Evolutionary conservation across 2,797 vertebrate species (phyloP).

Genomic region (Urosaurus nigricauda): DNA sequence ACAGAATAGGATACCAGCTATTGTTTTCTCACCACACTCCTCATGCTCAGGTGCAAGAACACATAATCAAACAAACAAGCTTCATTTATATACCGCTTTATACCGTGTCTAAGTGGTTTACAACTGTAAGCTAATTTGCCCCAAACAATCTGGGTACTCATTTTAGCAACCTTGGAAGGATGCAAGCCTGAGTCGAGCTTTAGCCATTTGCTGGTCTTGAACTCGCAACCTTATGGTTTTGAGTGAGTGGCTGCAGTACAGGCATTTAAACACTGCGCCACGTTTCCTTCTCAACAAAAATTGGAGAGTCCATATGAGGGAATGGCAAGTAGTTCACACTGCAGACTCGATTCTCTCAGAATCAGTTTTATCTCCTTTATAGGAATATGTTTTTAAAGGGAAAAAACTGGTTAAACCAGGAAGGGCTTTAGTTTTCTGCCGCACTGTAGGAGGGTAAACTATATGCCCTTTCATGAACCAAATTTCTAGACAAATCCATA

Average conservation of each 20-base stretch:
- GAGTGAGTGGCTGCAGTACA: too few species aligned
- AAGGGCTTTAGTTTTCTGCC: neutral
- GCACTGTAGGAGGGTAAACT: neutral
- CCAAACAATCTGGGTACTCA: too few species aligned
- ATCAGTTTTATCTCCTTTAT: too few species aligned
- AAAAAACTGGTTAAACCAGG: constrained; percentile 10
- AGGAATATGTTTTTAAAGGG: neutral
- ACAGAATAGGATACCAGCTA: neutral
- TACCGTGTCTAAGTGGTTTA: too few species aligned
- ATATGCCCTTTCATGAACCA: neutral
- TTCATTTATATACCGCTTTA: too few species aligned
- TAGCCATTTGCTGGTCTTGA: too few species aligned
- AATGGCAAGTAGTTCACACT: neutral
- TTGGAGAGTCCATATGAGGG: neutral
- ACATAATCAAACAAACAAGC: too few species aligned
- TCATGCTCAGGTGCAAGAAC: neutral
- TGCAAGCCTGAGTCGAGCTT: too few species aligned
- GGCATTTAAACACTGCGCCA: too few species aligned
- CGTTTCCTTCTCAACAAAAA: neutral
- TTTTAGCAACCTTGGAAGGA: too few species aligned
- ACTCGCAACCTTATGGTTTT: too few species aligned
- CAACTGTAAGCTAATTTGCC: too few species aligned
- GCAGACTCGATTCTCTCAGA: neutral
- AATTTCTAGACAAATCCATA: neutral
- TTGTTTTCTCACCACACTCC: neutral